Evolutionary conservation across 2,797 vertebrate genomes (phyloP), one percentile per base, ranked within the genome.

Genomic region (Sphenodon punctatus): DNA sequence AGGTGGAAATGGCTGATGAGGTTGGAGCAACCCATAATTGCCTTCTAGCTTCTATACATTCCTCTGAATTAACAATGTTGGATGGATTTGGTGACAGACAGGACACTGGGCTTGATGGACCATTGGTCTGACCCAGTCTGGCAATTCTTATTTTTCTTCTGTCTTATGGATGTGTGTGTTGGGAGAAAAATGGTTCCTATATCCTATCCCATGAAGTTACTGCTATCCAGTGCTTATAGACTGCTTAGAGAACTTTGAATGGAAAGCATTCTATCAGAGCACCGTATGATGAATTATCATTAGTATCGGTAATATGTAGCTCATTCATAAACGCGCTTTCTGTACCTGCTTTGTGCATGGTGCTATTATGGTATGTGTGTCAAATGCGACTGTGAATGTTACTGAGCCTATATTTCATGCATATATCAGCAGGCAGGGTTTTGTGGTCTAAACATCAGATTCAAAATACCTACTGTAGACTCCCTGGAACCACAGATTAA

Each of bases 401-500:
- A 32, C 58, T 61, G 39, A 41, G 59, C 27, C 48, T 30, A 39
- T 43, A 79, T 73, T 73, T 74, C 53, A 77, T 45, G 34, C 36
- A 39, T 45, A 60, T 60, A 78, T 61, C 45, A 77, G 48, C 64
- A 25, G 32, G 38, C 46, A 67, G 45, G 79, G 74, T 79, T 93
- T 88, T 90, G 90, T 51, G 71, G 83, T 65, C 80, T 75, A 75
- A 88, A 81, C 74, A 84, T 78, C 84, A 89, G 91, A 88, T 89
- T 85, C 85, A 82, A 70, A 17, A 85, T 82, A 45, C 65, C 75
- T 91, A 42, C 55, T 55, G 51, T 67, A 91, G 92, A 93, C 87
- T 82, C 75, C 67, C 86, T 92, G 89, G 89, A 93, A 92, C 87
- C 89, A 84, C 76, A 90, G 77, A 86, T 87, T 83, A 89, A 78